A percentile compares a stretch with the other conserved stretches of the same genome.
These are phyloP conservation scores for Mus musculus DNA, from an alignment of 2,113 vertebrate genomes.

Conservation along the genomic window GRCm39 chr8:102445501-102446000, in stretches of 20 bases:
- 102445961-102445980: neutral
- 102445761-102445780: neutral
- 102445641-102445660: constrained; percentile 36
- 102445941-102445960: neutral
- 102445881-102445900: neutral
- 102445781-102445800: neutral
- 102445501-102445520: constrained; percentile 35
- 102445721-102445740: neutral
- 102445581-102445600: constrained; percentile 11
- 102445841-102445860: neutral
- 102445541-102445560: neutral
- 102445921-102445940: neutral
- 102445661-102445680: neutral
- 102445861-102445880: neutral
- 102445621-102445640: constrained; percentile 43
- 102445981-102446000: neutral
- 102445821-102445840: neutral
- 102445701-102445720: neutral
- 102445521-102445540: neutral
- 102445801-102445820: neutral
- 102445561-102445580: neutral
- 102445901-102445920: neutral
- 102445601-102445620: neutral
- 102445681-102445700: neutral
- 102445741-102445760: neutral